Evolutionary conservation across 2,888 invertebrate species (phyloP), one percentile per base, ranked within the genome.

Genomic region (Coremacera marginata): DNA sequence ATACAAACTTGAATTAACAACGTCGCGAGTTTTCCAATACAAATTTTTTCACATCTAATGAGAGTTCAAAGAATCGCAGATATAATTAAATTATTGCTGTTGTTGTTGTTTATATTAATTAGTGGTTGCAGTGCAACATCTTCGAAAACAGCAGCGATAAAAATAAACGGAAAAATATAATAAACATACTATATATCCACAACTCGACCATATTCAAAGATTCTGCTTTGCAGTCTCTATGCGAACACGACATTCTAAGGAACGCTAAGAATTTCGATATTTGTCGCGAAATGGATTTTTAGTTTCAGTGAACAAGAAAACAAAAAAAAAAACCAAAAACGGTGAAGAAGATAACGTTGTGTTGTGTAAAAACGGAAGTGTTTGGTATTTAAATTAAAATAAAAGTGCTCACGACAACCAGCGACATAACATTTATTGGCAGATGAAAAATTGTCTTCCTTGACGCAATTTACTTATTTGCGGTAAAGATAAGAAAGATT

Each of bases 131-230:
- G 62, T 60, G 75, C 51, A 70, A 25, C 74, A 49, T 68, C 67
- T 68, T 68, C 49, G 52, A 63, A 62, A 44, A 14, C 63, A 65
- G 62, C 60, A 60, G 31, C 60, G 68, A 25, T 34, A 55, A 34
- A 84, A 80, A 77, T 79, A 81, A 82, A 84, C 81, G 80, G 83
- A 80, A 73, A 81, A 78, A 78, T 77, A 79, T 79, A 78, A 79
- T 80, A 79, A 73, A 63, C 14, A 52, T 25, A 14, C 16, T 49
- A n/a, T 8, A 55, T 44, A 62, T 25, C 27, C 37, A 9, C 25
- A 62, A 8, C 4, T 51, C n/a, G 27, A 16, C n/a, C n/a, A 27
- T 9, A 11, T 67, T 70, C 55, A 11, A 7, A 60, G 14, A 14
- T 44, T 44, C 72, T 44, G 14, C 44, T 44, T 7, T 49, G 62